Evolutionary conservation across 2,888 invertebrate species (phyloP), one percentile per base, ranked within the genome.

Genomic region (Galerucella pusilla): DNA sequence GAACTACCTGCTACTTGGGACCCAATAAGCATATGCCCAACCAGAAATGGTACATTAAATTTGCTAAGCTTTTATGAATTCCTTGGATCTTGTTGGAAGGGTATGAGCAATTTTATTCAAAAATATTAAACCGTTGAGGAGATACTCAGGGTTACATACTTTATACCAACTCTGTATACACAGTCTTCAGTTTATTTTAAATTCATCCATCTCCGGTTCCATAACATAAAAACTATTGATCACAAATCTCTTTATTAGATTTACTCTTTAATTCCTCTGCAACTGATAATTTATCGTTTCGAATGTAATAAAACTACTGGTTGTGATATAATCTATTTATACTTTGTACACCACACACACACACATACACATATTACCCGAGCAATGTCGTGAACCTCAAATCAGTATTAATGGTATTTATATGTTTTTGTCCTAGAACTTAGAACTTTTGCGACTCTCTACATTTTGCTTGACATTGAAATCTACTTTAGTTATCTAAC

Each of bases 361-460:
- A 52, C 46, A n/a, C n/a, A n/a, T n/a, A 46, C 52, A 52, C 52
- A 14, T 28, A 63, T 42, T 63, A 63, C 10, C 28, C 60, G 45
- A 71, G 52, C 64, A n/a, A 64, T 54, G 64, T 61, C 70, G 46
- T 64, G 71, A 64, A 64, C 71, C 35, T 71, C 64, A 71, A 71
- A 71, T 46, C 63, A 61, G 60, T 70, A 52, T 70, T 60, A 63
- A 70, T 70, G 60, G 7, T 61, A 49, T 70, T 70, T 64, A 71
- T 64, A 71, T n/a, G 35, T 49, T 52, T 54, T 63, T 71, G 71
- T 71, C 71, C 71, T 71, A 71, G 71, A 71, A 70, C 69, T 70
- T 70, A 16, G 60, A 60, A 70, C 61, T 61, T 70, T 63, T 61
- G 64, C 64, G 10, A 42, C 46, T 20, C 9, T 46, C 5, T 28